Conservation (phyloP, 2,888 invertebrate species). For the Enchytraeus crypticus region DNA sequence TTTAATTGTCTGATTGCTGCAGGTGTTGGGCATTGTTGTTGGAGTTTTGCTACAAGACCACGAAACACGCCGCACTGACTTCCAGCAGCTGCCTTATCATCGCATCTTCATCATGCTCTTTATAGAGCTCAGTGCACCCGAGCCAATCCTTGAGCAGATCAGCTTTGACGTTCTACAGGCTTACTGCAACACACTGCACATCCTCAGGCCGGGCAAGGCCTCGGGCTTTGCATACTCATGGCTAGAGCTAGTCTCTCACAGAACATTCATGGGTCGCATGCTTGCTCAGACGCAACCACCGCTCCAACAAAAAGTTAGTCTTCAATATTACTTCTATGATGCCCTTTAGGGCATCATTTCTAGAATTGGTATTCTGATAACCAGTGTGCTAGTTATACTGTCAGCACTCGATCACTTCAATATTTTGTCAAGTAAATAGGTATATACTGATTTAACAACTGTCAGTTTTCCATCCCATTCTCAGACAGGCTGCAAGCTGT, state of each 20-base stretch:
- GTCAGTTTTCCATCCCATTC: too few species aligned
- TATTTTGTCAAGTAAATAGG: too few species aligned
- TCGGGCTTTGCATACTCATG: constrained; percentile 97
- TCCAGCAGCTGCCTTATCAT: constrained; percentile 96
- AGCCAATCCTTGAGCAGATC: constrained; percentile 74
- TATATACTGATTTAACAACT: too few species aligned
- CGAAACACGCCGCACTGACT: constrained; percentile 76
- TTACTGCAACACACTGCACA: constrained; percentile 85
- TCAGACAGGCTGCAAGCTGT: too few species aligned
- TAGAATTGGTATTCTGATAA: too few species aligned
- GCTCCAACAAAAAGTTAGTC: too few species aligned
- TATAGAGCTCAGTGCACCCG: constrained; percentile 86
- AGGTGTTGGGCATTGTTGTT: constrained; percentile 77
- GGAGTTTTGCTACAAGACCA: constrained; percentile 93
- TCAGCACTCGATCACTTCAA: too few species aligned
- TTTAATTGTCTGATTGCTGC: too few species aligned
- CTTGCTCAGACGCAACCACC: constrained; percentile 55
- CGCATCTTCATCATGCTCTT: constrained; percentile 91
- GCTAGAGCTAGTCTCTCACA: constrained; percentile 93
- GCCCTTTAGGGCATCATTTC: too few species aligned
- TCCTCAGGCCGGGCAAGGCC: constrained; percentile 80
- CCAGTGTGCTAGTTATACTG: too few species aligned
- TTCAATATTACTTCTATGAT: too few species aligned
- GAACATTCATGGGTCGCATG: constrained; percentile 87
- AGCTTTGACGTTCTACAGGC: constrained; percentile 82